These are phyloP conservation scores for Malachius bipustulatus DNA, from an alignment of 2,888 invertebrate genomes.

Conservation along the genomic window DNA sequence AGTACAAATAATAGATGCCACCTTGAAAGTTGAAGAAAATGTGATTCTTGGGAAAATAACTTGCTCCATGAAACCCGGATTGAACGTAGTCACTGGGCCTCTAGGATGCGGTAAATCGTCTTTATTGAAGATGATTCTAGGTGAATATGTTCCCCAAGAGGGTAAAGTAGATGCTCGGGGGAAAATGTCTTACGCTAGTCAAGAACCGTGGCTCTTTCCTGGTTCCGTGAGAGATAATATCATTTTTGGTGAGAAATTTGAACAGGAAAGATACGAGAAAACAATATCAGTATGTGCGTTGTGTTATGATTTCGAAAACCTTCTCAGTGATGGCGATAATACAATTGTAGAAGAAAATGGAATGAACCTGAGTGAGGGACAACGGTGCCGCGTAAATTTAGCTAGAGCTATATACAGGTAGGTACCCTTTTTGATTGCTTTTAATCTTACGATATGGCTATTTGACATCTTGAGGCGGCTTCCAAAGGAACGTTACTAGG, in stretches of 20 bases:
- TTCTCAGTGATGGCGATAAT: conserved; percentile 58
- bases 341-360: conserved; percentile 69
- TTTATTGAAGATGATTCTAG: conserved; percentile 28
- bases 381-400: conserved; percentile 62
- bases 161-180: conserved; percentile 37
- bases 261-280: conserved; percentile 41
- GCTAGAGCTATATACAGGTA: conserved; percentile 61
- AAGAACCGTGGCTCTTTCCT: conserved; percentile 45
- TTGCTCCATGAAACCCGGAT: conserved; percentile 30
- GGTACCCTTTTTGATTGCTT: too few relatives aligned
- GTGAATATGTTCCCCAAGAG: conserved; percentile 28
- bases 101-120: conserved; percentile 49
- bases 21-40: conserved; percentile 18
- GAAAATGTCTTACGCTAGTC: conserved; percentile 40
- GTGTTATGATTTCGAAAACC: conserved; percentile 51
- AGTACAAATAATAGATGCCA: conserved; percentile 11
- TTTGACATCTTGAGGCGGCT: too few relatives aligned
- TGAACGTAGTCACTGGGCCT: conserved; percentile 45
- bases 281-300: conserved; percentile 51
- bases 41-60: conserved; percentile 30
- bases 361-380: conserved; percentile 65
- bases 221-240: conserved; percentile 59
- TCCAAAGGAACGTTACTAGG: too few relatives aligned
- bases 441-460: too few relatives aligned
- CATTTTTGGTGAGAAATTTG: conserved; percentile 51